These are phyloP conservation scores for Geotrupes spiniger DNA, from an alignment of 2,888 invertebrate species.

Conservation along the genomic window DNA sequence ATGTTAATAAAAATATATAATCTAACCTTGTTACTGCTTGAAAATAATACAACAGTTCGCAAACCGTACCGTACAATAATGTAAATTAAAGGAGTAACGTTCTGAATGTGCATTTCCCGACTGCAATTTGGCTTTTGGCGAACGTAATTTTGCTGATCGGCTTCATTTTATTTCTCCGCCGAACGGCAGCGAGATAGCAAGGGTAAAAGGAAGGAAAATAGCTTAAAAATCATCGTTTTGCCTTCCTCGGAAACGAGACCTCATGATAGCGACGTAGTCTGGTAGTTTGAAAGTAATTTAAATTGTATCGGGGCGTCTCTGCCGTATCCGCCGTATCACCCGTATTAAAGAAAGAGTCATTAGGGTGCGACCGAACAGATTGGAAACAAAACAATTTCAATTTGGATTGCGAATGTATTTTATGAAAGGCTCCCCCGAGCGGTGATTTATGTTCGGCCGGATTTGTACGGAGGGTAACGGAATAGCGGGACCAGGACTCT, in stretches of 20 bases:
- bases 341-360: constrained; percentile 30
- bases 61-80: no score
- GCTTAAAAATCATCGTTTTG: constrained; percentile 19
- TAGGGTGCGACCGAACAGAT: constrained; percentile 31
- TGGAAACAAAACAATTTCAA: constrained; percentile 35
- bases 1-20: no score
- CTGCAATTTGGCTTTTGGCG: no score
- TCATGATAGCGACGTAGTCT: constrained; percentile 18
- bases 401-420: constrained; percentile 36
- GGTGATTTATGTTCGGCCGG: constrained; percentile 36
- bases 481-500: constrained; percentile 18
- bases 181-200: no score
- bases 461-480: constrained; percentile 25
- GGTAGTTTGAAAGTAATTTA: constrained; percentile 22
- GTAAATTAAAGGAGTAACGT: no score
- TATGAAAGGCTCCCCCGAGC: constrained; percentile 35
- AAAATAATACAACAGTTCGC: no score
- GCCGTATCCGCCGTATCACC: constrained; percentile 17
- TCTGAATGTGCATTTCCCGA: no score
- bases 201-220: constrained; percentile 14
- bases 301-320: constrained; percentile 18
- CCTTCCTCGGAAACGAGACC: constrained; percentile 14
- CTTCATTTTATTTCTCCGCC: no score
- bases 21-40: no score
- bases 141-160: no score